Evolutionary conservation across 2,113 vertebrate genomes (phyloP), one percentile per base, ranked within the genome.

Genomic region (Nicator chloris): DNA sequence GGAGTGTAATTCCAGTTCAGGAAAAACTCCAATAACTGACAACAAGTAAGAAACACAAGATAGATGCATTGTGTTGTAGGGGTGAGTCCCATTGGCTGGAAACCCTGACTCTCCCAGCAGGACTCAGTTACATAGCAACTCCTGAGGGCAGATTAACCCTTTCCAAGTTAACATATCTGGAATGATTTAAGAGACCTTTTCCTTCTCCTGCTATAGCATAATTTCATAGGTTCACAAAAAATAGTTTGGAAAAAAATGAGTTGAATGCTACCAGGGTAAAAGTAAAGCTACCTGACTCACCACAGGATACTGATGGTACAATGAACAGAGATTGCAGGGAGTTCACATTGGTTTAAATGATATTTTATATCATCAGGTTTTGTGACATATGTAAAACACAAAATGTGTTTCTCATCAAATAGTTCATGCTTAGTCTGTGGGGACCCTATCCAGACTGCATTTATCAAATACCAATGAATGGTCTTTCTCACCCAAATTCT

Each of bases 61-160:
- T 77, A 94, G 94, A 96, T 75, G 82, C 92, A 83, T 75, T 92
- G 88, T 95, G 72, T 93, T 96, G 79, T 94, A 8, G 4, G 59
- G 35, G 56, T 65, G 72, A 88, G 57, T 42, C 92, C 75, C 82
- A 94, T 78, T 95, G 94, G 93, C 79, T 94, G 82, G 61, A 94
- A 87, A 88, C n/a, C 16, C 76, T 69, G 76, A 71, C 86, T 86
- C 68, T 95, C 94, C 39, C 93, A 96, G 90, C 90, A 94, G 88
- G 94, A 90, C 90, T 84, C 72, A 94, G 93, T 86, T 68, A 94
- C 92, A 95, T 39, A 94, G 93, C 92, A 95, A 90, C 94, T 95
- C 86, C 88, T 70, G 56, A 81, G 56, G 92, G 79, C 82, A 92
- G 53, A 84, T 96, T 96, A 97, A 97, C 93, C 80, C 95, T 76